Conservation (phyloP, 2,888 invertebrate genomes). For the Ichneumon xanthorius region DNA sequence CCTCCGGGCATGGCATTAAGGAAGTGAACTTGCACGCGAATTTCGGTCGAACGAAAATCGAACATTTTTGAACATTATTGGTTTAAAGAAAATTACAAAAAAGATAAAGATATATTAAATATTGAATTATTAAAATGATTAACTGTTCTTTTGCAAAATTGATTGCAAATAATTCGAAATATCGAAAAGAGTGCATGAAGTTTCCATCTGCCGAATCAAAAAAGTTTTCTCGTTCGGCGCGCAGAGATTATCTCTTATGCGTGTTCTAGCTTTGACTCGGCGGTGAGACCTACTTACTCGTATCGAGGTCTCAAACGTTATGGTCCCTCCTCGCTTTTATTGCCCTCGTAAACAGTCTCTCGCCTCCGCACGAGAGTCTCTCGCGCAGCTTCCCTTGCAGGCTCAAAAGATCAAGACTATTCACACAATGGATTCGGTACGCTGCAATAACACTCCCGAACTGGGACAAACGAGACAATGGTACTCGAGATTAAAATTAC, state of each 20-base stretch:
- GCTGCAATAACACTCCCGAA: constrained; percentile 38
- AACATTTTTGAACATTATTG: not conserved
- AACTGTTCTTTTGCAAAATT: not conserved
- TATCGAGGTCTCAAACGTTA: constrained; percentile 55
- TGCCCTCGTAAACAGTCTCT: constrained; percentile 73
- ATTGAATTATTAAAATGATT: not conserved
- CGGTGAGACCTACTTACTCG: constrained; percentile 58
- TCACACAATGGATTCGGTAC: constrained; percentile 54
- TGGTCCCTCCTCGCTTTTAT: constrained; percentile 66
- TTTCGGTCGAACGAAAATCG: not conserved
- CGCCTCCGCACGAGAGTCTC: constrained; percentile 52
- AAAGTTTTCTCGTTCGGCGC: constrained; percentile 37
- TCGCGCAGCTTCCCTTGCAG: constrained; percentile 41
- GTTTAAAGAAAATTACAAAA: too few relatives aligned
- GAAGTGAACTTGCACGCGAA: not conserved
- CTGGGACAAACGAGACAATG: constrained; percentile 57
- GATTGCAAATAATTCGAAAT: not conserved
- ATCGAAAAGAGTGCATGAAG: not conserved
- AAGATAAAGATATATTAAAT: too few relatives aligned
- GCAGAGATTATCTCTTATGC: constrained; percentile 60
- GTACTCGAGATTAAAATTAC: constrained; percentile 49
- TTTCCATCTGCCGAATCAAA: not conserved
- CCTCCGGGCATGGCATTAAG: not conserved
- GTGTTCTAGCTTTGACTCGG: constrained; percentile 42
- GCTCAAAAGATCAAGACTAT: constrained; percentile 44